These are phyloP conservation scores for Glandiceps talaboti DNA, from an alignment of 53 echinoderm and acorn worm species.

Conservation along the genomic window DNA sequence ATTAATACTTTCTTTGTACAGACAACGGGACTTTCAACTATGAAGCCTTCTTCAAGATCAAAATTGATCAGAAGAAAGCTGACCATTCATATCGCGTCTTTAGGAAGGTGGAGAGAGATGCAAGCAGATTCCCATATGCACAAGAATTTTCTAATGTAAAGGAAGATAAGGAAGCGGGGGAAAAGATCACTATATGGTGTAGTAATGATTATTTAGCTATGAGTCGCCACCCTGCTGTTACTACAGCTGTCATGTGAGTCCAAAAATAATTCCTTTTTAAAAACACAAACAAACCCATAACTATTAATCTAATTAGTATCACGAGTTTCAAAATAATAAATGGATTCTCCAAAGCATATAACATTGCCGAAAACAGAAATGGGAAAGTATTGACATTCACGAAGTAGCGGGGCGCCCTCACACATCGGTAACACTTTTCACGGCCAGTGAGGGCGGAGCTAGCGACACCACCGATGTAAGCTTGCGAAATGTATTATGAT, in stretches of 20 bases:
- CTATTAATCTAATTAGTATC: too few relatives aligned
- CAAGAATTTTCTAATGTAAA: slow-evolving; percentile 39
- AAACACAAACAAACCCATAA: too few relatives aligned
- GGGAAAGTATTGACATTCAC: too few relatives aligned
- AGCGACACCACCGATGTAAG: too few relatives aligned
- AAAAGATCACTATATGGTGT: slow-evolving; percentile 73
- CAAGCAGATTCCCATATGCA: slow-evolving; percentile 63
- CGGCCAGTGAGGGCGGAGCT: too few relatives aligned
- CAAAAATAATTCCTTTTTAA: too few relatives aligned
- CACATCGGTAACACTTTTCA: too few relatives aligned
- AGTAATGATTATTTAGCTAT: slow-evolving; percentile 97
- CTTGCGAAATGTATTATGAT: too few relatives aligned
- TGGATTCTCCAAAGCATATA: too few relatives aligned
- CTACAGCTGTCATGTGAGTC: slow-evolving; percentile 77
- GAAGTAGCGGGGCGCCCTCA: too few relatives aligned
- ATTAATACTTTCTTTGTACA: slow-evolving; percentile 3
- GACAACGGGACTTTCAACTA: slow-evolving; percentile 79
- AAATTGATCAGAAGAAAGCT: slow-evolving; percentile 65
- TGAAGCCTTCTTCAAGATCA: slow-evolving; percentile 42
- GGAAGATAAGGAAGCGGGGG: slow-evolving; percentile 8
- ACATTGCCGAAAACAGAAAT: too few relatives aligned
- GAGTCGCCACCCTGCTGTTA: slow-evolving; percentile 81
- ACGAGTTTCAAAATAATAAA: too few relatives aligned
- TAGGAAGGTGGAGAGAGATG: slow-evolving; percentile 85
- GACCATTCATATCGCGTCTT: slow-evolving; percentile 98